A percentile compares a stretch with the other conserved stretches of the same genome.
phyloP scores from a whole-genome alignment of 2,888 invertebrate species.

The Scaeva pyrastri region DNA sequence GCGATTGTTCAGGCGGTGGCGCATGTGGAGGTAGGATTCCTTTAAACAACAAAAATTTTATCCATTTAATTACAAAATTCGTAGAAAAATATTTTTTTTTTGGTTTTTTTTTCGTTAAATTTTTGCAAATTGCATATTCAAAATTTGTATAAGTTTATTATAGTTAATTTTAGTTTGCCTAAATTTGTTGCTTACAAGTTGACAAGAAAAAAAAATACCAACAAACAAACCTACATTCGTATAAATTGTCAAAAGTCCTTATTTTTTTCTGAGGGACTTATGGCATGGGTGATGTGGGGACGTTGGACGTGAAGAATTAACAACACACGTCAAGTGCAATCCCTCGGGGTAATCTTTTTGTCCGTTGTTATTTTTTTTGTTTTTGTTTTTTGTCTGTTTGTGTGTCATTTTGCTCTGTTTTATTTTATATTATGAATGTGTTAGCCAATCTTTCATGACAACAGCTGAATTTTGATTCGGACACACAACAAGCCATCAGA shows the following conservation, averaged over 20 bases:
- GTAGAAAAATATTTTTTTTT: conserved; percentile 54
- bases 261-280: conserved; percentile 12
- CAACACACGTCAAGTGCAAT: conserved; percentile 67
- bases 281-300: neutral
- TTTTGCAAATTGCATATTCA: conserved; percentile 48
- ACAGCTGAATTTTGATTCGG: conserved; percentile 76
- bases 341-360: conserved; percentile 26
- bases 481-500: conserved; percentile 56
- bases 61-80: conserved; percentile 58
- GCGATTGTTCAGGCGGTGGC: conserved; percentile 76
- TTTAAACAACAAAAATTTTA: conserved; percentile 50
- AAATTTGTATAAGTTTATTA: conserved; percentile 34
- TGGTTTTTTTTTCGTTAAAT: conserved; percentile 36
- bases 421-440: conserved; percentile 44
- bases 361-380: too few relatives aligned
- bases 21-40: conserved; percentile 76
- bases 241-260: conserved; percentile 2
- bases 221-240: neutral
- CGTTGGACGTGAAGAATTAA: conserved; percentile 56
- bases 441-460: conserved; percentile 74
- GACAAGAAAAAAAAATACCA: conserved; percentile 18
- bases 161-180: conserved; percentile 29
- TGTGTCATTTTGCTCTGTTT: conserved; percentile 34
- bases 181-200: conserved; percentile 40
- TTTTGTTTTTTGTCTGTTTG: too few relatives aligned